A percentile compares a stretch with the other conserved stretches of the same genome.
phyloP scores from a whole-genome alignment of 2,888 invertebrate genomes.

The Pilophorus perplexus region DNA sequence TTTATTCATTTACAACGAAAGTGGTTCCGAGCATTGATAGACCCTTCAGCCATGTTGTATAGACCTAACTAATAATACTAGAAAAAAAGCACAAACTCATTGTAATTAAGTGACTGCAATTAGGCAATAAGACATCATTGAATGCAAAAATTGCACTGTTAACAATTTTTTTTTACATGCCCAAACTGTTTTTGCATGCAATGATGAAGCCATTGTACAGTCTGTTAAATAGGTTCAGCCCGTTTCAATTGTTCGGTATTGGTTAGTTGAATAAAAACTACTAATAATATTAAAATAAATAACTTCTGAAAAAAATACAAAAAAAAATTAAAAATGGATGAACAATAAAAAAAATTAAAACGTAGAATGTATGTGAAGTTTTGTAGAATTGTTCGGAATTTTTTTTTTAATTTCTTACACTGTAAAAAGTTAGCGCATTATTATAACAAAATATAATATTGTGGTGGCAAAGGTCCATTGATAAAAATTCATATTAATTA shows the following conservation, averaged over 20 bases:
- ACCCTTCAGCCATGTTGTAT: background rate
- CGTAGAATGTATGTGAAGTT: conserved; percentile 45
- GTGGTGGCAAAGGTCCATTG: conserved; percentile 39
- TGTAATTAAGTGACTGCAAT: conserved; percentile 4
- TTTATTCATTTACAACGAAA: conserved; percentile 44
- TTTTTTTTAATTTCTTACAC: conserved; percentile 37
- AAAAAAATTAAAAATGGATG: conserved; percentile 33
- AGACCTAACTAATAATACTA: conserved; percentile 17
- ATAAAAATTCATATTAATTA: conserved; percentile 20
- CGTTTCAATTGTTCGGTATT: conserved; percentile 39
- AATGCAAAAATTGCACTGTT: conserved; percentile 5
- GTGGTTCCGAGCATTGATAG: conserved; percentile 24
- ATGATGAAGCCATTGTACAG: conserved; percentile 22
- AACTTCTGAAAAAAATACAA: conserved; percentile 10
- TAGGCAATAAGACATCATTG: conserved; percentile 8
- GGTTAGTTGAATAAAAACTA: conserved; percentile 26
- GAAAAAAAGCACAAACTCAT: conserved; percentile 24
- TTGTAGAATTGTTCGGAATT: conserved; percentile 44
- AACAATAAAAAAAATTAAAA: conserved; percentile 42
- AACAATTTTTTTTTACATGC: background rate
- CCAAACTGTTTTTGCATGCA: conserved; percentile 12
- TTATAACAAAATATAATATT: conserved; percentile 34
- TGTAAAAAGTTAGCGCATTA: conserved; percentile 39
- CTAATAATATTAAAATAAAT: conserved; percentile 3
- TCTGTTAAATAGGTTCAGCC: conserved; percentile 36